Base-by-base conservation (phyloP, 1,140 invertebrate species). In the Zaprionus tsacasi region DNA sequence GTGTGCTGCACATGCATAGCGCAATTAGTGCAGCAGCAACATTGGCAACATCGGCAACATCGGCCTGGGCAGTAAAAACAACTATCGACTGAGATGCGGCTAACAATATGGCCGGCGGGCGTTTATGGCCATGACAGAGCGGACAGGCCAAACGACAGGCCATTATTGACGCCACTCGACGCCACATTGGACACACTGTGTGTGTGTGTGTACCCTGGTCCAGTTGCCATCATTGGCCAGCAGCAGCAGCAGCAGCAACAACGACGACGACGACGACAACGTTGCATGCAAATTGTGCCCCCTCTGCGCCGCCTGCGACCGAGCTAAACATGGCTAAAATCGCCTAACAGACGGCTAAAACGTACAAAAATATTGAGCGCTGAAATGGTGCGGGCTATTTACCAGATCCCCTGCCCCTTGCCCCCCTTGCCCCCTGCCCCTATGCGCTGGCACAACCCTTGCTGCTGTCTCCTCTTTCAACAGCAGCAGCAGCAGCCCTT, bases 81-180 rank as follows among this genome's bases (percentile, higher is more conserved):
- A 82, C 83, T 88, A 88, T 87, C 82, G 79, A 75, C 81, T 79
- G 57, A 79, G 57, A 83, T 73, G 70, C 70, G 55, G 68, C 61
- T 73, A 85, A 88, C 83, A 88, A 89, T 88, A 89, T 88, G 55
- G 75, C 83, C 85, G 66, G 85, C 85, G 85, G 83, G 81, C 83
- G 83, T 89, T 88, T 88, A 88, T 88, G 73, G 83, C 75, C 81
- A 76, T 76, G 73, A 66, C 55, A 71, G 40, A 45, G 74, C 57
- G 70, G 43, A 73, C 40, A 45, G 40, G 75, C 43, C 70, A 74
- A 88, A 81, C 85, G 85, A 88, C 85, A 88, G 81, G 86, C 85
- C 78, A 88, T 88, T 88, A 88, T 88, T 88, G 85, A 89, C 85
- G 85, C 85, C 85, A 88, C 73, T 89, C 79, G 80, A 82, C 82